Conservation (phyloP, 2,113 vertebrate species). For the Corvus hawaiiensis region DNA sequence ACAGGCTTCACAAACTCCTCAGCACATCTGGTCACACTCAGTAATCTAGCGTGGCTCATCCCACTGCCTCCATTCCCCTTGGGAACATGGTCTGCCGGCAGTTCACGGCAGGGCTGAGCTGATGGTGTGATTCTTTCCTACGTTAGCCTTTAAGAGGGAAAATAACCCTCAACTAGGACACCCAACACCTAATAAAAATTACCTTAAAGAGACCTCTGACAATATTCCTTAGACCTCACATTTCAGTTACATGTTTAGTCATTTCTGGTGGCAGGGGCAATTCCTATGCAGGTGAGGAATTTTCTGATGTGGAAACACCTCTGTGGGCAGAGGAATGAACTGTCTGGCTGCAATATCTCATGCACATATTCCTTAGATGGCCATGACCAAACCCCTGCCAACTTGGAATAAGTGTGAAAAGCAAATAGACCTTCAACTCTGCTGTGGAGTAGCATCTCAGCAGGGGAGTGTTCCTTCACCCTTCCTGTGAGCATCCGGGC, state of each 20-base stretch:
- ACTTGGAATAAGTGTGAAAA: background rate
- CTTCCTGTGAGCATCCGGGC: background rate
- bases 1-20: background rate
- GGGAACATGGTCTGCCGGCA: background rate
- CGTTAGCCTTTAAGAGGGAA: background rate
- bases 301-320: background rate
- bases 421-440: background rate
- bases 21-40: background rate
- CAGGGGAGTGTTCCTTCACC: background rate
- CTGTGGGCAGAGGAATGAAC: background rate
- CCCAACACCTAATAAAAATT: slow-evolving; percentile 39
- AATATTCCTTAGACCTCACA: background rate
- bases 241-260: background rate
- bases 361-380: background rate
- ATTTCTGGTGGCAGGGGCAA: background rate
- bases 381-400: background rate
- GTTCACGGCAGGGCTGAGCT: background rate
- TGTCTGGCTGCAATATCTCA: background rate
- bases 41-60: background rate
- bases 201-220: background rate
- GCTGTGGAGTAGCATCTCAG: background rate
- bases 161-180: slow-evolving; percentile 1
- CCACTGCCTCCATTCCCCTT: background rate
- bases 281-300: background rate
- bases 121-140: slow-evolving; percentile 20